A percentile compares a stretch with the other conserved stretches of the same genome.
These are phyloP conservation scores for Drosophila falleni DNA, from an alignment of 2,888 invertebrate species.

Conservation along the genomic window DNA sequence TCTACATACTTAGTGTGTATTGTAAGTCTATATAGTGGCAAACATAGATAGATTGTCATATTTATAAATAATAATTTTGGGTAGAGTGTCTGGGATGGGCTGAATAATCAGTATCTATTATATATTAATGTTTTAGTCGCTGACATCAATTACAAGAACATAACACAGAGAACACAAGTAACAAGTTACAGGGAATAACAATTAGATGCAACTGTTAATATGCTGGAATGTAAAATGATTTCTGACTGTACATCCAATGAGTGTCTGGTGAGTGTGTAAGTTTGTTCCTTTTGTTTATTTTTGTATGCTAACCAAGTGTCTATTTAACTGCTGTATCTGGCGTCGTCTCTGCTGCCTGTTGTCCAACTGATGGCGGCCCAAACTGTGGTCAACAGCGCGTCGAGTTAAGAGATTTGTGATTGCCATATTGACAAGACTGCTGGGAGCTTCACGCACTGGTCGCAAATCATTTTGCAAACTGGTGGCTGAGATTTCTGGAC, in stretches of 20 bases:
- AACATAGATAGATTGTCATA: too few relatives aligned
- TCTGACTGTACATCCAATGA: conserved; percentile 1
- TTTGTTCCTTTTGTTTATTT: neutral
- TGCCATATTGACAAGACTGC: conserved; percentile 21
- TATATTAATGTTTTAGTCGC: neutral
- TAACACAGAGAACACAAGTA: conserved; percentile 4
- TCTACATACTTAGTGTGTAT: too few relatives aligned
- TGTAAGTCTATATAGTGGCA: too few relatives aligned
- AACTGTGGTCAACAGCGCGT: conserved; percentile 59
- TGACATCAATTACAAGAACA: conserved; percentile 10
- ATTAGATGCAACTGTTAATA: conserved; percentile 1
- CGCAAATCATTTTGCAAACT: conserved; percentile 75
- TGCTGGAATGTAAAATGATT: neutral
- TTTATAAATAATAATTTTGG: too few relatives aligned
- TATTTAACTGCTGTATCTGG: conserved; percentile 43
- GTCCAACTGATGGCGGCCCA: conserved; percentile 50
- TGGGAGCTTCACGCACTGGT: conserved; percentile 67
- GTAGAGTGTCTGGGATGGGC: too few relatives aligned
- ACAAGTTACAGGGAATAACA: conserved; percentile 5
- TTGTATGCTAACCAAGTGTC: conserved; percentile 59
- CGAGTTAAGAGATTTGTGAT: conserved; percentile 57
- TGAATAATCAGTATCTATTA: too few relatives aligned
- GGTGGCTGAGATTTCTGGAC: conserved; percentile 59
- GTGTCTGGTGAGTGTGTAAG: conserved; percentile 8
- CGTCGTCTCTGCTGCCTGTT: conserved; percentile 55